Evolutionary conservation across 1,140 invertebrate genomes (phyloP).

Genomic region (Zaprionus capensis): DNA sequence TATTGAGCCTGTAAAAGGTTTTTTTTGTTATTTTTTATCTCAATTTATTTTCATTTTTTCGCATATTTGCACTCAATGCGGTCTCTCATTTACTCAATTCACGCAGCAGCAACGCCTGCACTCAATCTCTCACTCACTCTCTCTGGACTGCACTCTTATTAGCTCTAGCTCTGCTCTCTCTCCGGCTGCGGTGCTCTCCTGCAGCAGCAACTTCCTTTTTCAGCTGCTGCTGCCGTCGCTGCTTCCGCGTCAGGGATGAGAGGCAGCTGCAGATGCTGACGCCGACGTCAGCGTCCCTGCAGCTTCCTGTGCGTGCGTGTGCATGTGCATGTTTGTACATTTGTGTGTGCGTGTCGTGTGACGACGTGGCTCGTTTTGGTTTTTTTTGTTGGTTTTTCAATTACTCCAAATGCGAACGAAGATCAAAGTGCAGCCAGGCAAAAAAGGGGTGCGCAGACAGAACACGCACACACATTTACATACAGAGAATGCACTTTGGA

Average conservation of each 20-base stretch:
- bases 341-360: neutral
- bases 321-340: too few relatives aligned
- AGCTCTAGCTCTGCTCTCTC: neutral
- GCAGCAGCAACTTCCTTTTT: constrained; percentile 61
- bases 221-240: constrained; percentile 43
- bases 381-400: constrained; percentile 24
- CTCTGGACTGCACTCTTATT: constrained; percentile 8
- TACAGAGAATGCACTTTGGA: neutral
- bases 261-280: neutral
- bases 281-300: neutral
- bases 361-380: constrained; percentile 9
- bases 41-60: neutral
- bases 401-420: constrained; percentile 24
- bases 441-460: constrained; percentile 5
- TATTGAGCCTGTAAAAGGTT: constrained; percentile 3
- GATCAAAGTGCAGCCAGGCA: constrained; percentile 39
- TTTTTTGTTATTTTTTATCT: neutral
- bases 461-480: neutral
- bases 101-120: neutral
- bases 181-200: constrained; percentile 6
- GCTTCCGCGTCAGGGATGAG: constrained; percentile 55
- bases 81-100: constrained; percentile 36
- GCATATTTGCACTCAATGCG: constrained; percentile 17
- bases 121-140: constrained; percentile 11
- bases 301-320: neutral